Percentiles rank a stretch among this genome's conserved stretches.
Conservation (phyloP, 2,888 invertebrate species). For the Nephrotoma appendiculata region DNA sequence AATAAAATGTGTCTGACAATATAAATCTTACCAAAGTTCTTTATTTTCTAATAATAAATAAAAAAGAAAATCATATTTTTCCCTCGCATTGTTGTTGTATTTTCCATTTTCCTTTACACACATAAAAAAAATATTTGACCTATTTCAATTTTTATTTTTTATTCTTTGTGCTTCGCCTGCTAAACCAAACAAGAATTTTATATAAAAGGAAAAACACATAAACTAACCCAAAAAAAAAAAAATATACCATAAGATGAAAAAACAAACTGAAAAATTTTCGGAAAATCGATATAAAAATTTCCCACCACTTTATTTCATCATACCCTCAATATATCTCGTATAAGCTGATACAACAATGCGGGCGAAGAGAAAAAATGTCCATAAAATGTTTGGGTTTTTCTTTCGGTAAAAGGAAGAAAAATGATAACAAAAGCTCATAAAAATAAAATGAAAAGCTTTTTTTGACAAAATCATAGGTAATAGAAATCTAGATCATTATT, state of each 20-base stretch:
- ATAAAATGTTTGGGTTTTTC: not conserved
- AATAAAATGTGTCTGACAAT: not conserved
- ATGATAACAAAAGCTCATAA: not conserved
- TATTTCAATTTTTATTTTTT: not conserved
- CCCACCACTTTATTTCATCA: not conserved
- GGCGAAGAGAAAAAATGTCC: not conserved
- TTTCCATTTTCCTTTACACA: not conserved
- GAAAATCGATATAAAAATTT: not conserved
- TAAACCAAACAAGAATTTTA: not conserved
- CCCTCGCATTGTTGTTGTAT: not conserved
- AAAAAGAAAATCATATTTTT: not conserved
- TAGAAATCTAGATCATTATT: not conserved
- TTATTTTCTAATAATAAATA: not conserved
- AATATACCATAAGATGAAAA: not conserved
- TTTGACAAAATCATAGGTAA: not conserved
- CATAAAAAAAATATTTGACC: not conserved
- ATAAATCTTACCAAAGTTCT: not conserved
- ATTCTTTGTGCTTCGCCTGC: not conserved
- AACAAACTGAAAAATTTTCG: not conserved
- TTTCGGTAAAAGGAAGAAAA: not conserved
- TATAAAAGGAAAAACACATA: not conserved
- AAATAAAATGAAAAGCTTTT: not conserved
- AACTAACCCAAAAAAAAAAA: not conserved
- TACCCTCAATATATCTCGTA: not conserved
- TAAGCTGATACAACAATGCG: not conserved